Base-by-base conservation (phyloP, 2,797 vertebrate genomes). In the Channallabes apus region DNA sequence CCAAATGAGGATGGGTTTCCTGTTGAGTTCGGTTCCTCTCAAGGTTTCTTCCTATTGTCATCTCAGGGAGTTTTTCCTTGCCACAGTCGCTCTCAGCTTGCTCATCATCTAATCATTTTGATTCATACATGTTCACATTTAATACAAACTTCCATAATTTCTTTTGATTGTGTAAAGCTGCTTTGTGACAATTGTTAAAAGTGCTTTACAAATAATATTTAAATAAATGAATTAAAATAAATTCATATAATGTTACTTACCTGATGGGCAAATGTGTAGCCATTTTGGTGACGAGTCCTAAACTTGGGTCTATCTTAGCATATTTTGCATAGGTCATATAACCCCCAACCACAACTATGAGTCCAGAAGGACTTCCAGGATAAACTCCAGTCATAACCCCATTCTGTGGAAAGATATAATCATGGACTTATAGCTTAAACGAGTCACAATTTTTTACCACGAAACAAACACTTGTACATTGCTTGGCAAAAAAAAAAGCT, bases 361-460 rank as follows among this genome's bases (percentile, higher is more conserved):
- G 98, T 15, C 98, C 98, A 72, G 92, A 94, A 22, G 98, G 98
- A 89, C 97, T 99, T 27, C 97, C 97, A 0, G 98, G 98, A 89
- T 98, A 99, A 87, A 99, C 98, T 0, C 98, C 98, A 0, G 98
- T 99, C 95, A 99, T 97, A 78, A 99, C 94, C 82, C 95, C 95
- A 95, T 96, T 96, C 95, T 96, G 90, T 68, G 64, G 51, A 91
- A 85, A 90, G 38, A 71, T 6, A 64, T 58, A 6, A 73, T 18
- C 27, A 27, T 82, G 2, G 12, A 79, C 51, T 80, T 56, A 54
- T 9, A n/a, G 11, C 79, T 7, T 58, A 41, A 58, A 68, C n/a
- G 58, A 17, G 11, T 61, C 3, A 64, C 6, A 41, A 27, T 64
- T 35, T 38, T n/a, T 41, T 12, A 79, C 3, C 9, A 56, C 2